These are phyloP conservation scores for Neoitamus cyanurus DNA, from an alignment of 2,888 invertebrate species.

Conservation along the genomic window DNA sequence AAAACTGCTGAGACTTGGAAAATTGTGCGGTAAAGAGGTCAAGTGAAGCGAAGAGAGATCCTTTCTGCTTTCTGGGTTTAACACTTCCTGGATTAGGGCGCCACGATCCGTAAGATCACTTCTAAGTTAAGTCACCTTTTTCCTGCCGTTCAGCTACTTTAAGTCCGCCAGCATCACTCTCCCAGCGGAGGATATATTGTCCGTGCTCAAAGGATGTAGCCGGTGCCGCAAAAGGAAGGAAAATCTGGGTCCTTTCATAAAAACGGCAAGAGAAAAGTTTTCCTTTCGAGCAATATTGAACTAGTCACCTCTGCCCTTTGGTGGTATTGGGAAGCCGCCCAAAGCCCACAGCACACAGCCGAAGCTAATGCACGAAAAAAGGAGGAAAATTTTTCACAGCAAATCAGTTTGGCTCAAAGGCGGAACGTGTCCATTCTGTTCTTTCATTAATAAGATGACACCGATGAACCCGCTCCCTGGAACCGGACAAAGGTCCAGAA, in stretches of 20 bases:
- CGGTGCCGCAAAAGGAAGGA: background rate
- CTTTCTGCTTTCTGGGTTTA: background rate
- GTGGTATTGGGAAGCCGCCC: background rate
- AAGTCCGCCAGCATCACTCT: constrained; percentile 10
- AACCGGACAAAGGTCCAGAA: background rate
- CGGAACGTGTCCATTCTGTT: background rate
- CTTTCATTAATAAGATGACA: constrained; percentile 35
- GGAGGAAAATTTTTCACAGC: background rate
- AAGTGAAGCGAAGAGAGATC: background rate
- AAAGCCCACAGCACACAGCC: background rate
- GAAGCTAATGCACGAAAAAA: background rate
- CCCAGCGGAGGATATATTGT: background rate
- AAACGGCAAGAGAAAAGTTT: background rate
- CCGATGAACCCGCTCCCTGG: background rate
- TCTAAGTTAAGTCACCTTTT: background rate
- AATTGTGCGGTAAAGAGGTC: constrained; percentile 14
- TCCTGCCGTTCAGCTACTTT: background rate
- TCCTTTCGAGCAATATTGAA: background rate
- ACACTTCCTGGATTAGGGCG: background rate
- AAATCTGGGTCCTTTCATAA: background rate
- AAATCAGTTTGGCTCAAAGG: background rate
- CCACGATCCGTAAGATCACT: background rate
- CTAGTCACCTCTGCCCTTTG: constrained; percentile 16
- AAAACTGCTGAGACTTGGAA: background rate
- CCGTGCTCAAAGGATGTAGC: background rate